Percentiles rank a stretch among this genome's conserved stretches.
Conservation (phyloP, 2,888 invertebrate genomes). For the Sepioteuthis lessoniana region DNA sequence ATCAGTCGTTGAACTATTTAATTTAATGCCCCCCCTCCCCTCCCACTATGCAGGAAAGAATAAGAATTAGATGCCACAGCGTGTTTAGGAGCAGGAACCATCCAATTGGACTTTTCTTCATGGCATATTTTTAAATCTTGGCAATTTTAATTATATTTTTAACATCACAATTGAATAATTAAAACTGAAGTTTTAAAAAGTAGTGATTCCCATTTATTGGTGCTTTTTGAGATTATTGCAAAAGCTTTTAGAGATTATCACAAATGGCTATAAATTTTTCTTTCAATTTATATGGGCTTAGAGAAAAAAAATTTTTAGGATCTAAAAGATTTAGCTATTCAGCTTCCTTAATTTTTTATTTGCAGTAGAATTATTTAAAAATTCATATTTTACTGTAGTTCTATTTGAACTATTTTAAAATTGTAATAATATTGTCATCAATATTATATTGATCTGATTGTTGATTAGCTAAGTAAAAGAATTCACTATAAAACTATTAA, state of each 20-base stretch:
- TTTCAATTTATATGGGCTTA: background rate
- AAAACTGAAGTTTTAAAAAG: background rate
- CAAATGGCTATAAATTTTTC: background rate
- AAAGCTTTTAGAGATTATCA: background rate
- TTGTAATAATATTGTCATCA: no score
- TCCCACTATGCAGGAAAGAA: background rate
- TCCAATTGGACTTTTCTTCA: background rate
- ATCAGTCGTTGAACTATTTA: background rate
- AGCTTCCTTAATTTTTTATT: background rate
- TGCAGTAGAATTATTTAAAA: background rate
- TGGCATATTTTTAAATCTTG: background rate
- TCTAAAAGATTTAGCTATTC: background rate
- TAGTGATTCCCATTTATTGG: background rate
- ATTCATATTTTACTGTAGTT: background rate
- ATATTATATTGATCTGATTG: no score
- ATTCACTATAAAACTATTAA: background rate
- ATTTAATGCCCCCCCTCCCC: background rate
- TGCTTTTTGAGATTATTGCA: background rate
- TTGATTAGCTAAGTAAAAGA: background rate
- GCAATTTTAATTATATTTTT: background rate
- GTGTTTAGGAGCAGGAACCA: background rate
- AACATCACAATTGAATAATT: background rate
- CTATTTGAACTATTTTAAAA: background rate
- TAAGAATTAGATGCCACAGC: background rate
- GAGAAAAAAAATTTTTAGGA: background rate